Evolutionary conservation across 1,140 invertebrate species (phyloP), one percentile per base, ranked within the genome.

Genomic region (Zelostemma sp.): DNA sequence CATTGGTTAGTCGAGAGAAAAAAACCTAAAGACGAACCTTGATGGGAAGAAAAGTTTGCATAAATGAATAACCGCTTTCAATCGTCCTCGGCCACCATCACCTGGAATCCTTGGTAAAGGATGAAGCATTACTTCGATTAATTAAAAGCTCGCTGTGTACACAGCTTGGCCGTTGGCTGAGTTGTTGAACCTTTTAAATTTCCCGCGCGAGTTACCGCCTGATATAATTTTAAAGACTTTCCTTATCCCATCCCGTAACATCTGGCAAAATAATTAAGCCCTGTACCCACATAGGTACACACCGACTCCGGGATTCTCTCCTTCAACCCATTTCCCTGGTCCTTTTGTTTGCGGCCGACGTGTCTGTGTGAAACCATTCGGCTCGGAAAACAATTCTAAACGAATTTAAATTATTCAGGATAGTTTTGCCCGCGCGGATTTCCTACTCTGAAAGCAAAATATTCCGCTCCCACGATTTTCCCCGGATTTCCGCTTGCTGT

Each of bases 251-350:
- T 21, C 14, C 16, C 15, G 54, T 31, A 55, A 31, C 53, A 58
- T 62, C 59, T 68, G 59, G 66, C 18, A 41, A 57, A 54, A 68
- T 68, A 62, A 62, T 68, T 62, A 68, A 62, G 56, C 41, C 17
- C 25, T n/a, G 43, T 31, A 56, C 3, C 28, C 55, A 38, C 43
- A 57, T 40, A 19, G 45, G 33, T 47, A 25, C 46, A 19, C 51
- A 25, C 38, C 19, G 53, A 45, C 40, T 45, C 21, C n/a, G 9
- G 18, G 17, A 9, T 15, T 54, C 47, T 49, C 11, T 35, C 45
- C 19, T 19, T 17, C 19, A 14, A 12, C 21, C 12, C 46, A 14
- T 48, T 48, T 14, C 46, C 12, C 21, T 15, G 4, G 46, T 31
- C 46, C 25, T 48, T 48, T 48, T 48, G 46, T 48, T 48, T 15